Percentiles rank a stretch among this genome's conserved stretches.
Conservation (phyloP, 2,888 invertebrate species). For the Thumatha senex region DNA sequence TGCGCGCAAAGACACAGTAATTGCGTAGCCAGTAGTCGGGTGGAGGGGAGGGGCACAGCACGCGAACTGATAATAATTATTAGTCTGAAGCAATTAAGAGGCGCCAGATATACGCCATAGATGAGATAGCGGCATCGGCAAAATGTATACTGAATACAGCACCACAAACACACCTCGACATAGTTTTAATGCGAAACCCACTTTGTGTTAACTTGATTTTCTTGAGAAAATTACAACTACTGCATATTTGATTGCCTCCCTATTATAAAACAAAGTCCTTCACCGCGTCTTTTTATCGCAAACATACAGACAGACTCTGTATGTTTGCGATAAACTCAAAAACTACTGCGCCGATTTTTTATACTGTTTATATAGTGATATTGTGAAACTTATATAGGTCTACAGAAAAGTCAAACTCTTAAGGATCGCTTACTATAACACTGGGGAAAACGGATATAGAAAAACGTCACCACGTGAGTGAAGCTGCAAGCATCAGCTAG, state of each 20-base stretch:
- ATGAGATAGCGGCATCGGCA: constrained; percentile 59
- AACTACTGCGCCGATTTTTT: no score
- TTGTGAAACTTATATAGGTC: no score
- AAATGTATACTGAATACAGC: constrained; percentile 42
- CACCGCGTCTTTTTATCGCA: no score
- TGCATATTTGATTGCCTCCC: neutral
- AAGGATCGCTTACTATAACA: no score
- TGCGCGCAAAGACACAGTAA: constrained; percentile 35
- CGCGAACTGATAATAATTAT: constrained; percentile 79
- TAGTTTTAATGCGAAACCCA: constrained; percentile 32
- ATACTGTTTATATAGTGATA: no score
- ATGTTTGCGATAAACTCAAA: no score
- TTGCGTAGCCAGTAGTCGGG: constrained; percentile 57
- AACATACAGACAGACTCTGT: no score
- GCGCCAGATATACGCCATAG: constrained; percentile 77
- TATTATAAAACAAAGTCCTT: neutral
- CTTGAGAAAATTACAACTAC: constrained; percentile 7
- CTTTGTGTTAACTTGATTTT: constrained; percentile 35
- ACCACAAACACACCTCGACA: constrained; percentile 42
- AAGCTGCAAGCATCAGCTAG: no score
- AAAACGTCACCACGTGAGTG: no score
- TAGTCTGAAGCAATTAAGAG: constrained; percentile 77
- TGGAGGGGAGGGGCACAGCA: constrained; percentile 54
- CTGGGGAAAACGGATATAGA: no score
- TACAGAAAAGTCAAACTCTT: no score